phyloP scores from a whole-genome alignment of 2,797 vertebrate genomes.

The Chloroceryle amazona region DNA sequence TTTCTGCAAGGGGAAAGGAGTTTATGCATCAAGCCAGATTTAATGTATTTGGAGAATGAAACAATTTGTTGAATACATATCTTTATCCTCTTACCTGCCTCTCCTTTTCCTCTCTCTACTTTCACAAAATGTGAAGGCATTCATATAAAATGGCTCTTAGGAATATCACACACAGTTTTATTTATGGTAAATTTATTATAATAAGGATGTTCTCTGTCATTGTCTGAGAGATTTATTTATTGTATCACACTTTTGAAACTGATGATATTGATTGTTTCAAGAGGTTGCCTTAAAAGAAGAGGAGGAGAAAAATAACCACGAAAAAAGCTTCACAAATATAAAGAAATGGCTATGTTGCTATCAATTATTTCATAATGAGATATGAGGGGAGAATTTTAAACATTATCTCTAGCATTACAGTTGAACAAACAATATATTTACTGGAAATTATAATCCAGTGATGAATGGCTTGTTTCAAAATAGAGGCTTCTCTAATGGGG shows the following conservation, averaged over 20 bases:
- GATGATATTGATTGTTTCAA: slow-evolving; percentile 73
- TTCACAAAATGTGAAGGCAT: slow-evolving; percentile 48
- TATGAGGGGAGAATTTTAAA: slow-evolving; percentile 72
- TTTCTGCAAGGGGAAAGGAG: background rate
- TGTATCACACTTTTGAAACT: slow-evolving; percentile 70
- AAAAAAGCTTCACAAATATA: slow-evolving; percentile 19
- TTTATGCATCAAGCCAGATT: background rate
- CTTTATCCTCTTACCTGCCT: background rate
- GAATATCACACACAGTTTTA: slow-evolving; percentile 67
- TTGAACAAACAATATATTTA: slow-evolving; percentile 75
- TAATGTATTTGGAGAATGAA: slow-evolving; percentile 34
- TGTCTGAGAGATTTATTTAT: slow-evolving; percentile 80
- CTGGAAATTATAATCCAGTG: slow-evolving; percentile 69
- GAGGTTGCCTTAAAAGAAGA: slow-evolving; percentile 66
- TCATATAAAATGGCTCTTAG: slow-evolving; percentile 68
- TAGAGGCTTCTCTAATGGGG: slow-evolving; percentile 58
- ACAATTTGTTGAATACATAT: slow-evolving; percentile 6
- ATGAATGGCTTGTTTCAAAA: slow-evolving; percentile 73
- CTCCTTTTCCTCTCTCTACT: background rate
- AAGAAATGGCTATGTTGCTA: slow-evolving; percentile 70
- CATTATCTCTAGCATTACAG: slow-evolving; percentile 74
- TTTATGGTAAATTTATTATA: slow-evolving; percentile 79
- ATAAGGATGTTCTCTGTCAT: slow-evolving; percentile 78
- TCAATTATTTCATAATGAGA: slow-evolving; percentile 78
- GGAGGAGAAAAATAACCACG: background rate